Evolutionary conservation across 2,113 vertebrate genomes (phyloP).

Genomic region (Esox niger): DNA sequence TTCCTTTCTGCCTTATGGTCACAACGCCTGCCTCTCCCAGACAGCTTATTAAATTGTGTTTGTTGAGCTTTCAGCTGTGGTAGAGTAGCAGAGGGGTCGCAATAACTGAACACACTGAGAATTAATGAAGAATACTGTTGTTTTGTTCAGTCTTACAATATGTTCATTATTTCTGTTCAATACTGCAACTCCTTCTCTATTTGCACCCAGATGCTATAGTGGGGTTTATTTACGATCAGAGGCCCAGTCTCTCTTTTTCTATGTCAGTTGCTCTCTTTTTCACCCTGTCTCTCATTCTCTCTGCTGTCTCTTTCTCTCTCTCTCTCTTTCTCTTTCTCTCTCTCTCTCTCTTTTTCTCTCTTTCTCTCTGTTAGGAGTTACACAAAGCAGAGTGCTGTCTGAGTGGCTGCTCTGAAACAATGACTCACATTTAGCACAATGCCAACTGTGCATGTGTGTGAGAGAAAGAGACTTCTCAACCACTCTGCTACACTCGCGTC

Average conservation of each 20-base stretch:
- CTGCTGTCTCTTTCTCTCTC: no score
- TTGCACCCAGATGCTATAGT: neutral
- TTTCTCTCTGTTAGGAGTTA: neutral
- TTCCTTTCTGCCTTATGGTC: neutral
- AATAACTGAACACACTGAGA: no score
- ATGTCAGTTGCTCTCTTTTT: no score
- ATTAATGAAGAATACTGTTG: no score
- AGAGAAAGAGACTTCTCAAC: neutral
- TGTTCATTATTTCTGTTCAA: neutral
- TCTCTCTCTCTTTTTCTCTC: no score
- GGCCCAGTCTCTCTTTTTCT: no score
- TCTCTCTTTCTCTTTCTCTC: no score
- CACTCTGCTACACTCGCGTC: neutral
- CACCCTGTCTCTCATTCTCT: no score
- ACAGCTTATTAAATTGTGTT: neutral
- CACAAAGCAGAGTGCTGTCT: slow-evolving; percentile 19
- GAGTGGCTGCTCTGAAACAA: slow-evolving; percentile 13
- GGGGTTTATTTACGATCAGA: slow-evolving; percentile 10
- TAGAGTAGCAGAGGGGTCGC: no score
- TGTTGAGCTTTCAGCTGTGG: neutral
- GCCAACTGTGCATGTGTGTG: slow-evolving; percentile 3
- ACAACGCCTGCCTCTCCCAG: neutral
- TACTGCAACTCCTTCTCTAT: neutral
- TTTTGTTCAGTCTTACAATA: neutral
- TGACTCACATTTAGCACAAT: slow-evolving; percentile 21